Evolutionary conservation across 2,888 invertebrate species (phyloP), one percentile per base, ranked within the genome.

Genomic region (Thereva nobilitata): DNA sequence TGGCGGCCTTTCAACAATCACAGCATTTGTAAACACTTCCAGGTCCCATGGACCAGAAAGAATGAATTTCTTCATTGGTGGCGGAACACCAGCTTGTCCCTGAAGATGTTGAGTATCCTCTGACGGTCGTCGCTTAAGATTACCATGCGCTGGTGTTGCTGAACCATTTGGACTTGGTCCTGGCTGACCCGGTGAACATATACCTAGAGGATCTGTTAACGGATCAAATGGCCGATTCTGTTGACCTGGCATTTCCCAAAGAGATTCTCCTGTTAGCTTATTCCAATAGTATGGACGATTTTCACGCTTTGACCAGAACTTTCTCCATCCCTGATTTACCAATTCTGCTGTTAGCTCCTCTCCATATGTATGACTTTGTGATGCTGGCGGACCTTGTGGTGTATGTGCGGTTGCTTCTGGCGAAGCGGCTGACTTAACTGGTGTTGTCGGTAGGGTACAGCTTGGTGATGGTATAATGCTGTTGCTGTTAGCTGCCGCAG

Each of bases 251-350:
- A 95, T 88, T 79, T 97, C 97, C 97, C 97, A 97, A 73, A 96
- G 84, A n/a, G 96, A 96, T 82, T 97, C 95, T 64, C 95, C 95
- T 0, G 95, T 95, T 35, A 92, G 82, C 82, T 95, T 95, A 79
- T 97, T 97, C 93, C 96, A 97, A 82, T 92, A 97, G 80, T 97
- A 97, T 2, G 95, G 95, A 38, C 97, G 85, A 77, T 92, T 95
- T 80, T 97, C 97, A 64, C 97, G 84, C 77, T 95, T 93, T 23
- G 96, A 97, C 97, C 97, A 97, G 80, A 93, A 96, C 75, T 93
- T 95, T 70, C 95, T 87, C 97, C 97, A 97, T 4, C 97, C 97
- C 77, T 93, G 93, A 76, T 92, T 91, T 5, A 86, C 80, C 5
- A 81, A 69, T 67, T 81, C 81, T 0, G 77, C 76, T 4, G 79